These are phyloP conservation scores for Phycodurus eques DNA, from an alignment of 2,113 vertebrate genomes.

Conservation along the genomic window DNA sequence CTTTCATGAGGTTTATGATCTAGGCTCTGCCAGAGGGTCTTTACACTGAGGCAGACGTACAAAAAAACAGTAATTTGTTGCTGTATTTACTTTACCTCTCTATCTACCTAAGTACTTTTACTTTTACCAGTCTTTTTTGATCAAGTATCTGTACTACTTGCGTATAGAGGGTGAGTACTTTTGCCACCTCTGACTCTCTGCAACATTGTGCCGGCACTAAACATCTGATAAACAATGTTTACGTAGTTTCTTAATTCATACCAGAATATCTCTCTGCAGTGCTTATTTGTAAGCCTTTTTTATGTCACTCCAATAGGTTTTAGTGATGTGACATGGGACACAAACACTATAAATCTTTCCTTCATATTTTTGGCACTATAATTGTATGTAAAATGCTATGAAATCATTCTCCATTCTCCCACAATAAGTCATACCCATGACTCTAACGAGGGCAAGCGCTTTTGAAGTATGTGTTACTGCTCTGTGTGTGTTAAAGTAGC, in stretches of 20 bases:
- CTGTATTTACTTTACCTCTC: no score
- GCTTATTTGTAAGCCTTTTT: slow-evolving; percentile 40
- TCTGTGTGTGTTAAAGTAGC: no score
- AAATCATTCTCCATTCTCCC: slow-evolving; percentile 1
- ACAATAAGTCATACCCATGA: neutral
- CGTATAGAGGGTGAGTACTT: neutral
- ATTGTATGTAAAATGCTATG: slow-evolving; percentile 38
- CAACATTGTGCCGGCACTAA: slow-evolving; percentile 18
- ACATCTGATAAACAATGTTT: slow-evolving; percentile 38
- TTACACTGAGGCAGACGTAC: no score
- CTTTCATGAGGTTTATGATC: no score
- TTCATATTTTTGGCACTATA: slow-evolving; percentile 37
- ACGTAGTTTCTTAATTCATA: slow-evolving; percentile 54
- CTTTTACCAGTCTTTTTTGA: no score
- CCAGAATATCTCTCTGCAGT: slow-evolving; percentile 36
- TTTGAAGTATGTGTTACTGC: no score
- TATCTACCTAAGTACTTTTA: no score
- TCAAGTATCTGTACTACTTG: no score
- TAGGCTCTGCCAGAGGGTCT: no score
- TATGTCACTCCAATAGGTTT: slow-evolving; percentile 41
- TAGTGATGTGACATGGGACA: slow-evolving; percentile 36
- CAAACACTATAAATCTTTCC: slow-evolving; percentile 58
- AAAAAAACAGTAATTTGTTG: no score
- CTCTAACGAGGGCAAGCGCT: neutral
- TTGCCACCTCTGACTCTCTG: neutral